Conservation (phyloP, 2,113 vertebrate genomes). For the Myrmophylax atrothorax region DNA sequence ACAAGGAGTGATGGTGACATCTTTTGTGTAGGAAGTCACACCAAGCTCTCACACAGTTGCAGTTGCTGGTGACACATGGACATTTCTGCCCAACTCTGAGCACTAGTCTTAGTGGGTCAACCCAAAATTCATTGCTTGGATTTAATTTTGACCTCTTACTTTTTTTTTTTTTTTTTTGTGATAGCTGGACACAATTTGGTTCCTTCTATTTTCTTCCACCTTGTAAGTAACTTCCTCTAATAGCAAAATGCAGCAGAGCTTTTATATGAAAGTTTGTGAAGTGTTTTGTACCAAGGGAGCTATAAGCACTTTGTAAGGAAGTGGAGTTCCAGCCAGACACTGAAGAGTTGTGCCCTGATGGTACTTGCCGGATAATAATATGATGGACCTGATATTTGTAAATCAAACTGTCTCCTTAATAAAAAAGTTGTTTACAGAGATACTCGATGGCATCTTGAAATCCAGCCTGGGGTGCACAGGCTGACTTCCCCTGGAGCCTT, state of each 20-base stretch:
- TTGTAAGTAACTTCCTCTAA: neutral
- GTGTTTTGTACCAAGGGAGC: neutral
- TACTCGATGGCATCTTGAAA: neutral
- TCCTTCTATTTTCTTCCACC: neutral
- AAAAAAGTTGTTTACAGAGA: neutral
- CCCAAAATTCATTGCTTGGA: neutral
- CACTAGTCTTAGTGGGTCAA: neutral
- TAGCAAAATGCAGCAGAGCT: neutral
- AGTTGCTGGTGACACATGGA: neutral
- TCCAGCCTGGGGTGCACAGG: neutral
- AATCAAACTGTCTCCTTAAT: neutral
- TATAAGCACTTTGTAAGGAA: neutral
- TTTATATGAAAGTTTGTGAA: neutral
- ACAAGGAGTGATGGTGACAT: neutral
- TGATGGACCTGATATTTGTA: neutral
- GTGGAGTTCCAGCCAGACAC: neutral
- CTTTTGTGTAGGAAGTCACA: slow-evolving; percentile 4
- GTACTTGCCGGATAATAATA: neutral
- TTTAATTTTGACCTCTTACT: neutral
- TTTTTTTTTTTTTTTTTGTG: neutral
- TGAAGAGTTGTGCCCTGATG: neutral
- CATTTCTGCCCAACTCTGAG: neutral
- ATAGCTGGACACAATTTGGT: neutral
- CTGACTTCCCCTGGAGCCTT: neutral
- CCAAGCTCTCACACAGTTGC: neutral